Conservation (phyloP, 1,140 invertebrate species). For the Chelonus insularis region DNA sequence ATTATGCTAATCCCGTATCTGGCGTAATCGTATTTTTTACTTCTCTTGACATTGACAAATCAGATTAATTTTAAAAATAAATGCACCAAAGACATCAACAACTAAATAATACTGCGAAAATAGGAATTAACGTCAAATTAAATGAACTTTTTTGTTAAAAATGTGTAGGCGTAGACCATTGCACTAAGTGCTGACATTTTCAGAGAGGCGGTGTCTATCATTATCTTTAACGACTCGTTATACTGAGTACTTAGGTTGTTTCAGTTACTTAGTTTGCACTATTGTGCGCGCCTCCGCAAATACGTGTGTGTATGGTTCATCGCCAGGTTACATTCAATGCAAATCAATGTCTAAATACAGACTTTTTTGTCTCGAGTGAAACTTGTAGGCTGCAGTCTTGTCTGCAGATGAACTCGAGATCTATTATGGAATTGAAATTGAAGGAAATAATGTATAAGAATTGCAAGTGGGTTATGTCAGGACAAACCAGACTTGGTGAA, state of each 20-base stretch:
- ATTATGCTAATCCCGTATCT: too few relatives aligned
- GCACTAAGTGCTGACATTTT: conserved; percentile 17
- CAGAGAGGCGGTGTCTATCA: conserved; percentile 27
- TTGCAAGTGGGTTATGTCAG: too few relatives aligned
- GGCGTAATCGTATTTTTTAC: too few relatives aligned
- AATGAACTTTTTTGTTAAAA: background rate
- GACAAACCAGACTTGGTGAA: too few relatives aligned
- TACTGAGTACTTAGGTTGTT: conserved; percentile 11
- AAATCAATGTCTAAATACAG: conserved; percentile 30
- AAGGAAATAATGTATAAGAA: too few relatives aligned
- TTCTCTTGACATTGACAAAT: too few relatives aligned
- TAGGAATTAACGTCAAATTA: background rate
- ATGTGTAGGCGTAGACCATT: background rate
- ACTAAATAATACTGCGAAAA: background rate
- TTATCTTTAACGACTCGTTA: conserved; percentile 28
- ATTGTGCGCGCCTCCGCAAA: conserved; percentile 17
- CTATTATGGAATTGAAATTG: too few relatives aligned
- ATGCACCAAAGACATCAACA: too few relatives aligned
- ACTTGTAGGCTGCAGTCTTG: background rate
- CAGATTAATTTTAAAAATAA: too few relatives aligned
- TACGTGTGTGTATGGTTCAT: background rate
- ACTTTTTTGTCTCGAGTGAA: conserved; percentile 5
- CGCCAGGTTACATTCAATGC: conserved; percentile 31
- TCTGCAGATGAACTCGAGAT: background rate
- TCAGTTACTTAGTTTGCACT: conserved; percentile 27